Base-by-base conservation (phyloP, 2,113 vertebrate genomes). In the Oncorhynchus clarkii region DNA sequence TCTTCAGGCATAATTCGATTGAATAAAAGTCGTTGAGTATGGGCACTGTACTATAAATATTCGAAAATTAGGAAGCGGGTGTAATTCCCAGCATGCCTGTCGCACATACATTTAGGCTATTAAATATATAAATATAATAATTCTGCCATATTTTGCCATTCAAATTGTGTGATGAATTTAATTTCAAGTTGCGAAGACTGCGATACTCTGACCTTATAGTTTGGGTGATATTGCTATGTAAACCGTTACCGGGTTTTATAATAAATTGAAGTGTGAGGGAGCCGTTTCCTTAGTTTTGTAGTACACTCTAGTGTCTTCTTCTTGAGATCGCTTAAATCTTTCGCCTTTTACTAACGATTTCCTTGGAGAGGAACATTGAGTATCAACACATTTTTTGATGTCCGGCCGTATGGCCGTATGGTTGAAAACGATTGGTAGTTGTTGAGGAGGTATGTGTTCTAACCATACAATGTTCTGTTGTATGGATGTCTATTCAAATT, bases 271-370 rank as follows among this genome's bases (percentile, higher is more conserved):
- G 73, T 22, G 11, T 12, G 1, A 5, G 3, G 1, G 11, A 11
- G 13, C 3, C 11, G 29, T 34, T 27, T 24, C 11, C 11, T 3
- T 2, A 0, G 22, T 29, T 34, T 0, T 0, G 1, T 3, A 76
- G 54, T 74, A 64, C 72, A 75, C 78, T 78, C 75, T 75, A 72
- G 75, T 73, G 75, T 80, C 70, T 73, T 70, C 22, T 24, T 24
- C 1, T 78, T 78, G 70, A 78, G 3, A 51, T 80, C 78, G 72
- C 66, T 73, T 80, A 84, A 79, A 82, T 82, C 74, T 79, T 82
- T 79, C 77, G 81, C 34, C 78, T 74, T 83, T 83, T 83, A 80
- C 78, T 83, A 77, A 80, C 77, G 78, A 77, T 83, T 83, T 83
- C 74, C 78, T 72, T 80, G 78, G 77, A 70, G 65, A 70, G 72